A percentile compares a stretch with the other conserved stretches of the same genome.
Conservation (phyloP, 2,113 vertebrate species). For the Porphyrio hochstetteri region DNA sequence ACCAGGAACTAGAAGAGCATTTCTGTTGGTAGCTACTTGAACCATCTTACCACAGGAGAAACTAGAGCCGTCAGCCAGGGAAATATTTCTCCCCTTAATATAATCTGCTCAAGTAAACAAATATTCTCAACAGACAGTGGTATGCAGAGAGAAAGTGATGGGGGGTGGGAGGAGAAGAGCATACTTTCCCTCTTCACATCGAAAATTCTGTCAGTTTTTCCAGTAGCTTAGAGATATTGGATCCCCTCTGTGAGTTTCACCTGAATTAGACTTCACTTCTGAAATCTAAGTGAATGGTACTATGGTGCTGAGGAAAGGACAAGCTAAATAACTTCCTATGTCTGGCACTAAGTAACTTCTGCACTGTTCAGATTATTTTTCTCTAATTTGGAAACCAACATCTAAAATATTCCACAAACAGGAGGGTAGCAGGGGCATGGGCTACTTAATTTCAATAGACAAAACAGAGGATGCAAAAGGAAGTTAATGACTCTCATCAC, state of each 20-base stretch:
- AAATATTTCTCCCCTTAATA: neutral
- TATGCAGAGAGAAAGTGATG: neutral
- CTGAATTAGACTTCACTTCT: neutral
- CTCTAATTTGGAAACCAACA: neutral
- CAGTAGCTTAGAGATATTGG: too few relatives aligned
- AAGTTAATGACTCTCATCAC: neutral
- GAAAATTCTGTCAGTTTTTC: neutral
- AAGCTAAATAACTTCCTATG: neutral
- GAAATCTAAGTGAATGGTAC: neutral
- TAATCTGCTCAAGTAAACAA: neutral
- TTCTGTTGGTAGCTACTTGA: neutral
- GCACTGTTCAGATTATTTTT: neutral
- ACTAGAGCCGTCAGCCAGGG: neutral
- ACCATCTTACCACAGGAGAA: neutral
- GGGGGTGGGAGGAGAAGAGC: neutral
- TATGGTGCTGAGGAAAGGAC: neutral
- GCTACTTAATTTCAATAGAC: neutral
- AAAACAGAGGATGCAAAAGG: neutral
- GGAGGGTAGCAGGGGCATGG: neutral
- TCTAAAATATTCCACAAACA: neutral
- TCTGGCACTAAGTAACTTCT: neutral
- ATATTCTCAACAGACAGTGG: neutral
- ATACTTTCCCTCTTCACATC: neutral
- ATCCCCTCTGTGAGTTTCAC: neutral
- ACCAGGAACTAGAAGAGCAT: neutral